A percentile compares a stretch with the other conserved stretches of the same genome.
Conservation (phyloP, 2,797 vertebrate genomes). For the Buphagus erythrorhynchus region DNA sequence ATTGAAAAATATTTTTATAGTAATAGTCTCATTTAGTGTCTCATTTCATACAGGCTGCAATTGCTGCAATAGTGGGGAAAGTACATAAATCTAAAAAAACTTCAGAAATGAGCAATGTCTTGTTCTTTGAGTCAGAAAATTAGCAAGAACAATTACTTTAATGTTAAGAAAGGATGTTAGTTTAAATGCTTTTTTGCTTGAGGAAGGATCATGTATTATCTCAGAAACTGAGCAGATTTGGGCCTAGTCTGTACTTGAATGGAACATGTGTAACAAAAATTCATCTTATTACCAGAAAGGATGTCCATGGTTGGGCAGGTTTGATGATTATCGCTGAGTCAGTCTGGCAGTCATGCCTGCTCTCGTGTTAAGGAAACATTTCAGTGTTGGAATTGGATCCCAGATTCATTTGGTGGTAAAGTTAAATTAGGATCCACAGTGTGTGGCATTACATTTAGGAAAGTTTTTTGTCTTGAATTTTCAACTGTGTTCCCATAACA, state of each 20-base stretch:
- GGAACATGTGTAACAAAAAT: neutral
- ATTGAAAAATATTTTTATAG: neutral
- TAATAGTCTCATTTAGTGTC: neutral
- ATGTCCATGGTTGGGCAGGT: neutral
- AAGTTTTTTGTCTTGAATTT: neutral
- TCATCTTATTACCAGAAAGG: neutral
- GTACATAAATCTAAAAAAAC: neutral
- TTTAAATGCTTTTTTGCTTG: constrained; percentile 4
- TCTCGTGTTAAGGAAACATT: neutral
- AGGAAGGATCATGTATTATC: neutral
- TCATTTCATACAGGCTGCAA: neutral
- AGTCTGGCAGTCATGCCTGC: neutral
- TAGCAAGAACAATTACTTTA: constrained; percentile 33
- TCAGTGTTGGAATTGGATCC: neutral
- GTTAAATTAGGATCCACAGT: neutral
- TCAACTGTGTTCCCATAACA: neutral
- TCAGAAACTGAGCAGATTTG: neutral
- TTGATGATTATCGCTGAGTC: constrained; percentile 16
- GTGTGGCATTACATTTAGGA: neutral
- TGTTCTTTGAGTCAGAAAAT: constrained; percentile 48
- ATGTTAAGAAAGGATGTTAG: neutral
- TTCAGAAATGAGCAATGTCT: neutral
- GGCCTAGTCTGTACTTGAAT: constrained; percentile 30
- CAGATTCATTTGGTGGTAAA: neutral
- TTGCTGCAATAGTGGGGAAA: neutral